Base-by-base conservation (phyloP, 1,140 invertebrate genomes). In the Drosophila parvula region DNA sequence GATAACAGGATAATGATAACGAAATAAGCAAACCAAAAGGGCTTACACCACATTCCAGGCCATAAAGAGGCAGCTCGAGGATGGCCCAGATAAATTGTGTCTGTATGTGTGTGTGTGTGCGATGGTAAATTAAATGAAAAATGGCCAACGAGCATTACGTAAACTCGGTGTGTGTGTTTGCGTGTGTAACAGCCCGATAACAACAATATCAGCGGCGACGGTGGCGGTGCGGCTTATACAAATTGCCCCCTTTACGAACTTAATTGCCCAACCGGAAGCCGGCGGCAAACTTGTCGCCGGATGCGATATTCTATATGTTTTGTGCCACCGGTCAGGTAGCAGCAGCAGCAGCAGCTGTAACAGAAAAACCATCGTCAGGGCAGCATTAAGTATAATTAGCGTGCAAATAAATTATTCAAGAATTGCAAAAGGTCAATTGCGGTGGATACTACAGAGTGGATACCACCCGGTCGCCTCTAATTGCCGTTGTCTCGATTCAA, bases 1-100 rank as follows among this genome's bases (percentile, higher is more conserved):
- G 76, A 88, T 89, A 88, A 89, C 83, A 80, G 83, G 84, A 88
- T 88, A 89, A 88, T 88, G 79, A 83, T 88, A 88, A 83, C 84
- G 69, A 78, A 88, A 88, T 88, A 88, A 83, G 79, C 74, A 69
- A 84, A 69, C 63, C 75, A 53, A 79, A 85, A 79, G 71, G 76
- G 78, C 67, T 85, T 69, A 73, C 47, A 71, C 70, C 56, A 43
- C 63, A 55, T 16, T 48, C 18, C 61, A 43, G 61, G 30, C 53
- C 62, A 78, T 83, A 78, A 84, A 85, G 43, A 71, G 58, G 32
- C 59, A 45, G 58, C 27, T 30, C 27, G 44, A 40, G 58, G 48
- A 48, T 56, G 57, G 50, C 59, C 32, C 50, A 55, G 68, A 86
- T 82, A 79, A 86, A 80, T 63, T 68, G 34, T 55, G 34, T 40